Evolutionary conservation across 2,888 invertebrate species (phyloP).

Genomic region (Amphiduros pacificus): DNA sequence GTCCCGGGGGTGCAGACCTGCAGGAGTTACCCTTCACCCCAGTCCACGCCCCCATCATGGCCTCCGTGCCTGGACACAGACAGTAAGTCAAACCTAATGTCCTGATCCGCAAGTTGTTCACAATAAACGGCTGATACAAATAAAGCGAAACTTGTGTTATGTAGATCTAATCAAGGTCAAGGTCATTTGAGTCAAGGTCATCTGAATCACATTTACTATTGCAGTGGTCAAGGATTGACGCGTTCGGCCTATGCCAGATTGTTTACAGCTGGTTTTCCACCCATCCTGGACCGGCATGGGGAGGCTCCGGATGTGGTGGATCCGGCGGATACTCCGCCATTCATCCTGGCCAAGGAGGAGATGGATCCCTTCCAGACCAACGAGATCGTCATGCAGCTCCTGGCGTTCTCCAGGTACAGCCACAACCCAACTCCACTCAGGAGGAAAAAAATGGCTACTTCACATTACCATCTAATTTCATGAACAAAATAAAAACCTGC

Average conservation of each 20-base stretch:
- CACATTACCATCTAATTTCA: too few relatives aligned
- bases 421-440: too few relatives aligned
- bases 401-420: slow-evolving; percentile 60
- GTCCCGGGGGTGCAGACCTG: slow-evolving; percentile 25
- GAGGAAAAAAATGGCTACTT: too few relatives aligned
- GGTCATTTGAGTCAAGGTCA: too few relatives aligned
- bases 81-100: slow-evolving; percentile 31
- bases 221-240: slow-evolving; percentile 51
- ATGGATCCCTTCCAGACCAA: slow-evolving; percentile 59
- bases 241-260: slow-evolving; percentile 58
- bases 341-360: slow-evolving; percentile 51
- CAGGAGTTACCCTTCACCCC: slow-evolving; percentile 52
- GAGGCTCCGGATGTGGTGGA: slow-evolving; percentile 59
- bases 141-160: too few relatives aligned
- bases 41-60: slow-evolving; percentile 50
- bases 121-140: too few relatives aligned
- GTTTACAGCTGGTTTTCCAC: slow-evolving; percentile 55
- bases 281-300: slow-evolving; percentile 56
- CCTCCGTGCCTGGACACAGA: slow-evolving; percentile 43
- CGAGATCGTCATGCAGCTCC: slow-evolving; percentile 62
- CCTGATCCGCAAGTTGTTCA: too few relatives aligned
- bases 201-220: too few relatives aligned
- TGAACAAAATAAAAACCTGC: too few relatives aligned
- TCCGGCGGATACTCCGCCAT: slow-evolving; percentile 39
- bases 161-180: too few relatives aligned